Conservation (phyloP, 2,797 vertebrate genomes). For the Hydrocynus forskahlii region DNA sequence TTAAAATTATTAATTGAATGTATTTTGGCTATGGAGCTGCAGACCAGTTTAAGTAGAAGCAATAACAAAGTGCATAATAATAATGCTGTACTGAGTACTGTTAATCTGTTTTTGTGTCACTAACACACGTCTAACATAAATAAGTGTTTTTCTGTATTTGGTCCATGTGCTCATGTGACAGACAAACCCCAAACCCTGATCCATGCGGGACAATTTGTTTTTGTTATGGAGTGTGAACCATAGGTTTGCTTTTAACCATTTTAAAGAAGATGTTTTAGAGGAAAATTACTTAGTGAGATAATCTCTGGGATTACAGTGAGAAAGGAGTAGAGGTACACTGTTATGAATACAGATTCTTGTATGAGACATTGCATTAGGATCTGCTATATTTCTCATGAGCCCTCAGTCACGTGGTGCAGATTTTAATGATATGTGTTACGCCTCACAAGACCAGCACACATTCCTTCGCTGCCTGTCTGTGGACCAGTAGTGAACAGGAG, state of each 20-base stretch:
- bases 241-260: not conserved
- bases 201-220: too few species aligned
- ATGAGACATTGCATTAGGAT: not conserved
- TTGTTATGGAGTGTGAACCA: not conserved
- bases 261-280: not conserved
- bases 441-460: conserved; percentile 19
- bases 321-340: not conserved
- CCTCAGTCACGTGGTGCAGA: conserved; percentile 4
- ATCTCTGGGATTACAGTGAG: not conserved
- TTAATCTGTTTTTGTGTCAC: not conserved
- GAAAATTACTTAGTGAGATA: not conserved
- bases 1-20: not conserved
- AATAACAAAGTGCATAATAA: not conserved
- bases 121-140: not conserved
- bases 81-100: too few species aligned
- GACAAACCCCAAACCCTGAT: not conserved
- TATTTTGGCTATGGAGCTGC: not conserved
- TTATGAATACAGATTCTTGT: not conserved
- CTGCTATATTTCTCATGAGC: not conserved
- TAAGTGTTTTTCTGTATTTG: not conserved
- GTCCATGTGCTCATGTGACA: not conserved
- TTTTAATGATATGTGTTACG: not conserved
- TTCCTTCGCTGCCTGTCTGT: conserved; percentile 1
- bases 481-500: not conserved
- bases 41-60: conserved; percentile 3